Conservation (phyloP, 1,140 invertebrate species). For the Magallana gigas region DNA sequence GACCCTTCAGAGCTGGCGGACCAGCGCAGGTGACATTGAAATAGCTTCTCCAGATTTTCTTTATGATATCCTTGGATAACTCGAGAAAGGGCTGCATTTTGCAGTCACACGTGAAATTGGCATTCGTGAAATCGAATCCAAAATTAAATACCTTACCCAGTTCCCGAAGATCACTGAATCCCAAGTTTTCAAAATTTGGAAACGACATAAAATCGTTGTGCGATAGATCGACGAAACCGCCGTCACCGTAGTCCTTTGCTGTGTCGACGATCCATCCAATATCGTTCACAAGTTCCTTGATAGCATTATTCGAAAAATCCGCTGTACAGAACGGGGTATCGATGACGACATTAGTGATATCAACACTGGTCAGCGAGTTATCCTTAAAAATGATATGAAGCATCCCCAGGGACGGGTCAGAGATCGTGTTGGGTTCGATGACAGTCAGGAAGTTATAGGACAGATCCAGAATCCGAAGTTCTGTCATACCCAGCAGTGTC, state of each 20-base stretch:
- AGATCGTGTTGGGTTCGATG: constrained; percentile 29
- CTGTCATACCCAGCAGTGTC: neutral
- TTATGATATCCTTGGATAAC: neutral
- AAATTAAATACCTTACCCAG: constrained; percentile 32
- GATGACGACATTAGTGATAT: constrained; percentile 35
- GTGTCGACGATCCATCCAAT: neutral
- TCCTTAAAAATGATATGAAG: neutral
- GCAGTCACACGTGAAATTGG: constrained; percentile 6
- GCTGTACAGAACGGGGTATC: constrained; percentile 6
- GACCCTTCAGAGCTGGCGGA: constrained; percentile 11
- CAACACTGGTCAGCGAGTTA: constrained; percentile 23
- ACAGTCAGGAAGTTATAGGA: constrained; percentile 29
- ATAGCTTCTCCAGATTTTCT: constrained; percentile 13
- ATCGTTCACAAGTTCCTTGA: constrained; percentile 16
- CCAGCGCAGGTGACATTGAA: constrained; percentile 35
- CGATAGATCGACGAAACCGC: neutral
- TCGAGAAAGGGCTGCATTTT: neutral
- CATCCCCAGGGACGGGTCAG: neutral
- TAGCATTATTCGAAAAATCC: constrained; percentile 27
- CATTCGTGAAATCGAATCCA: constrained; percentile 6
- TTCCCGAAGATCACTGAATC: neutral
- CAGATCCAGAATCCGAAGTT: constrained; percentile 41
- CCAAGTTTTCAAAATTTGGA: neutral
- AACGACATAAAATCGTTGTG: neutral
- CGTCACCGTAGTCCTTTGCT: neutral